phyloP scores from a whole-genome alignment of 2,797 vertebrate species.

The Sebastes nivosus region DNA sequence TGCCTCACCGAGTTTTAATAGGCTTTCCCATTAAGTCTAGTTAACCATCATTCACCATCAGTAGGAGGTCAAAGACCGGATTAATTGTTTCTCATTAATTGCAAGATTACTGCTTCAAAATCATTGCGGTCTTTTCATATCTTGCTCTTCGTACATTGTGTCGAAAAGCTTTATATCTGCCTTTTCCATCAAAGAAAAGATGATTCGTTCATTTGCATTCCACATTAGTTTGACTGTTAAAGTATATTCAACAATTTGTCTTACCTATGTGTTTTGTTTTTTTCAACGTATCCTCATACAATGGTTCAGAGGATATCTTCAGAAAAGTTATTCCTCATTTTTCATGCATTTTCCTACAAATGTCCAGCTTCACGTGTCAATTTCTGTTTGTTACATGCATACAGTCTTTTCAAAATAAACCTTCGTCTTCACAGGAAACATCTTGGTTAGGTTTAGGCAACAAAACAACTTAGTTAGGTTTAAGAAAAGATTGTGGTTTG shows the following conservation, averaged over 20 bases:
- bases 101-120: constrained; percentile 28
- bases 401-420: no score
- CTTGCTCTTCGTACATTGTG: background rate
- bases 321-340: no score
- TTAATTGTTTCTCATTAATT: constrained; percentile 58
- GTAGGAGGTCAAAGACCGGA: constrained; percentile 53
- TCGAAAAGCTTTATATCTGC: background rate
- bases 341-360: no score
- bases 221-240: background rate
- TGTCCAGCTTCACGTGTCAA: no score
- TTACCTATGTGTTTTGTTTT: background rate
- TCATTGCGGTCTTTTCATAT: constrained; percentile 7
- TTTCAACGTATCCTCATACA: no score
- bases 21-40: constrained; percentile 61
- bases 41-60: constrained; percentile 66
- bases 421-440: no score
- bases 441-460: no score
- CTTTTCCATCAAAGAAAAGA: background rate
- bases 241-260: background rate
- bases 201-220: background rate
- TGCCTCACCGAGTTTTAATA: constrained; percentile 53
- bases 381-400: no score
- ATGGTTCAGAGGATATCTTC: no score
- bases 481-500: no score
- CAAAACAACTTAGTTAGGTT: no score